A percentile compares a stretch with the other conserved stretches of the same genome.
Conservation (phyloP, 2,888 invertebrate species). For the Steromphala cineraria region DNA sequence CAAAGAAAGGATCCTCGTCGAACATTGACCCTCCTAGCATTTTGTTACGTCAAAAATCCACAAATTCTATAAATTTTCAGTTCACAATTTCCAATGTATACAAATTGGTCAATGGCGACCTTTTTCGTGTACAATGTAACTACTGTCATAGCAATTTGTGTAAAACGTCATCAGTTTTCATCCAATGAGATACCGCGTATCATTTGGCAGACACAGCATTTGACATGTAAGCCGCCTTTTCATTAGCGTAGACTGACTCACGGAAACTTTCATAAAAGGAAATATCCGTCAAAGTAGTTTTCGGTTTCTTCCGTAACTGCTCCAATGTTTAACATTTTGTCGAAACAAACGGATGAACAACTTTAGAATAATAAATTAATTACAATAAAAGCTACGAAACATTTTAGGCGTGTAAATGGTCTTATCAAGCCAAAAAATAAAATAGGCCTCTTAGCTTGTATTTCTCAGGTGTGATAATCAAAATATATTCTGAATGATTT, state of each 20-base stretch:
- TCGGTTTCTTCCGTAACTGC: not conserved
- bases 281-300: not conserved
- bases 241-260: not conserved
- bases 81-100: not conserved
- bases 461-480: no score
- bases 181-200: slow-evolving; percentile 17
- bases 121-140: not conserved
- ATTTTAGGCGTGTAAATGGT: no score
- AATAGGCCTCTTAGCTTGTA: no score
- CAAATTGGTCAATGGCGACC: not conserved
- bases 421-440: no score
- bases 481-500: no score
- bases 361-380: no score
- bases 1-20: slow-evolving; percentile 64
- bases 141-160: slow-evolving; percentile 28
- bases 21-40: slow-evolving; percentile 60
- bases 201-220: not conserved
- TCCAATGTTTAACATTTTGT: no score
- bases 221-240: no score
- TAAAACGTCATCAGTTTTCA: slow-evolving; percentile 20
- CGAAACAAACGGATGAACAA: no score
- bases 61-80: not conserved
- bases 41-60: not conserved
- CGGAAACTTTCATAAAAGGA: not conserved
- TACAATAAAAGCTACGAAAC: no score